phyloP scores from a whole-genome alignment of 2,888 invertebrate genomes.

The Aporophyla lueneburgensis region DNA sequence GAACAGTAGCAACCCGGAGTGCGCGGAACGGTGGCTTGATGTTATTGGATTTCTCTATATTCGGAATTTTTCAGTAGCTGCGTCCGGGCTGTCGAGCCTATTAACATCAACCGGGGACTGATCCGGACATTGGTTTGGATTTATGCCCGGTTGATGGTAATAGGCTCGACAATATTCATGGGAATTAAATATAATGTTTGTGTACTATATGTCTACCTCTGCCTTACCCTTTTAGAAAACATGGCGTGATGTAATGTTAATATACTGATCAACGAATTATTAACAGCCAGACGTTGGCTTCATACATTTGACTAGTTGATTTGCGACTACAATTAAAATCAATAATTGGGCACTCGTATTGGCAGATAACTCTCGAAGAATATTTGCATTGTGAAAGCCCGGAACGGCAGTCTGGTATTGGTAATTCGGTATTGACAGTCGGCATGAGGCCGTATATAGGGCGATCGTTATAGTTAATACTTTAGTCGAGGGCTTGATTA shows the following conservation, averaged over 20 bases:
- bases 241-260: background rate
- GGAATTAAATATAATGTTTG: background rate
- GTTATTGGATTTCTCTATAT: too few relatives aligned
- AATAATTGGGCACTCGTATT: background rate
- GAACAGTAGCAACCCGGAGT: background rate
- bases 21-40: too few relatives aligned
- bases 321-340: slow-evolving; percentile 6
- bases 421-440: background rate
- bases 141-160: too few relatives aligned
- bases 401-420: background rate
- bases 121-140: too few relatives aligned
- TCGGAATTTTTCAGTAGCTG: too few relatives aligned
- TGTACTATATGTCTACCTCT: background rate
- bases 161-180: too few relatives aligned
- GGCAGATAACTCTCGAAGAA: background rate
- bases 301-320: slow-evolving; percentile 3
- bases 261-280: slow-evolving; percentile 24
- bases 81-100: too few relatives aligned
- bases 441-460: background rate
- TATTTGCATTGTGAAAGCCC: background rate
- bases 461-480: too few relatives aligned
- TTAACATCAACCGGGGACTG: too few relatives aligned
- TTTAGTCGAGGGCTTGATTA: too few relatives aligned
- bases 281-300: slow-evolving; percentile 20
- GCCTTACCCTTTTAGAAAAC: background rate